Evolutionary conservation across 2,113 vertebrate species (phyloP), one percentile per base, ranked within the genome.

Genomic region (Sinocyclocheilus grahami): DNA sequence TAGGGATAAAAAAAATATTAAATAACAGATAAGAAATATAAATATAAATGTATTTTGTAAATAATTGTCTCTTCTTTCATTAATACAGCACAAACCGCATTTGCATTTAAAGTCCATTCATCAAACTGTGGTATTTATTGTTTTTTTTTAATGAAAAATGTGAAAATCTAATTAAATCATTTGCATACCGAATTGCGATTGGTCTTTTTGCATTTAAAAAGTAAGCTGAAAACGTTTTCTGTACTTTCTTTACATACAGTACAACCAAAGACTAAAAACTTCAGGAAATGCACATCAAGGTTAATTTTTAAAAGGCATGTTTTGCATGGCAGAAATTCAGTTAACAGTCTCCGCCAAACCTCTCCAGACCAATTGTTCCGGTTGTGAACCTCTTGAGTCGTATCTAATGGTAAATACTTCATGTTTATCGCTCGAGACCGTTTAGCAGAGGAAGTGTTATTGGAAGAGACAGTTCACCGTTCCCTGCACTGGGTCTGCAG

Each of bases 381-480:
- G 14, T 37, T 48, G 60, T 48, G 37, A 48, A 71, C 5, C 39
- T 69, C 42, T 71, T 55, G 4, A 53, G 20, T 7, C 30, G 0
- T 7, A 69, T 33, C 27, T 13, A 9, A 76, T 20, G 87, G 72
- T 46, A 67, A 86, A 82, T 69, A 55, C 4, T 55, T 83, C 60
- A 33, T 55, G 37, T 80, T 53, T 82, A 76, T 33, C 16, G 14
- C 46, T 69, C 51, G 11, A 82, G 81, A 75, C 74, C 42, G 18
- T 69, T 80, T 85, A 83, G 27, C 22, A 24, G 22, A 62, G 46
- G 22, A 63, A 39, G 67, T 42, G 22, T 58, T 63, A 72, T 72
- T 79, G n/a, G 60, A 85, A 71, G 71, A 71, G 48, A 77, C 53
- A 46, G 30, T 22, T 78, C 37, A 84, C 58, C 53, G 39, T 33